Conservation (phyloP, 2,113 vertebrate genomes). For the Mus pahari region DNA sequence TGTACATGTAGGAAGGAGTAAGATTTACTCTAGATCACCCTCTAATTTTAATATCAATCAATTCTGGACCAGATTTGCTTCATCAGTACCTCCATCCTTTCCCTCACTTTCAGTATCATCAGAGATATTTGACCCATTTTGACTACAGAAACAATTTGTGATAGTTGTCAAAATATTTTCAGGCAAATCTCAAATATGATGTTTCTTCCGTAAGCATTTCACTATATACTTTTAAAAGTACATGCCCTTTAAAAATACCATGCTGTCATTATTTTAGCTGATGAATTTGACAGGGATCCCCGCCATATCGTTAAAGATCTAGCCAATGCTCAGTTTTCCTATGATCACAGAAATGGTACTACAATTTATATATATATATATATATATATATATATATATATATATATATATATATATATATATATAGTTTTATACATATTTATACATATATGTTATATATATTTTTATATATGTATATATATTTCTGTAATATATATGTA, state of each 20-base stretch:
- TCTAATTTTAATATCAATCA: neutral
- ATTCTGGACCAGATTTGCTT: neutral
- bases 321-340: neutral
- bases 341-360: neutral
- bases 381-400: too few species aligned
- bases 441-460: too few species aligned
- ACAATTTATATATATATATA: neutral
- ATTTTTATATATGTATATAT: too few species aligned
- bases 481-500: too few species aligned
- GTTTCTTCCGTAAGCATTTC: constrained; percentile 10
- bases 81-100: neutral
- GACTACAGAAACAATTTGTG: neutral
- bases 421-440: too few species aligned
- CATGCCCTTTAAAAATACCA: neutral
- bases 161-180: neutral
- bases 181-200: constrained; percentile 7
- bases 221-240: neutral
- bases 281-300: neutral
- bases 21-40: neutral
- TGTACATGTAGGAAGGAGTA: neutral
- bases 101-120: neutral
- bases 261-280: neutral
- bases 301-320: neutral
- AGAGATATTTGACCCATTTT: constrained; percentile 31
- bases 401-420: too few species aligned